Conservation (phyloP, 2,113 vertebrate genomes). For the Alligator sinensis region DNA sequence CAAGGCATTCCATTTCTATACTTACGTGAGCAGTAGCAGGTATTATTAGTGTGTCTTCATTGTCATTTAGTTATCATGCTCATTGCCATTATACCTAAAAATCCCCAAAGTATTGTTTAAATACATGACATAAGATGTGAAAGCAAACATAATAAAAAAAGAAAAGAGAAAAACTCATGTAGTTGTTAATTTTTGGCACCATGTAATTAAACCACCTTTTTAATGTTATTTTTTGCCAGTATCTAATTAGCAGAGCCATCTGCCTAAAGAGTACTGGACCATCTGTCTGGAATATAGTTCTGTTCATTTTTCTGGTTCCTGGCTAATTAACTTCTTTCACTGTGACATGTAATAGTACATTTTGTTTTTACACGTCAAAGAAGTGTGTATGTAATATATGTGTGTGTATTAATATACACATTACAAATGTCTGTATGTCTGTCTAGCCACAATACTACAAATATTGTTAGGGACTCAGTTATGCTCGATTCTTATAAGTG, state of each 20-base stretch:
- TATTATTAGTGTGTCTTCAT: not conserved
- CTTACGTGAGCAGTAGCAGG: conserved; percentile 13
- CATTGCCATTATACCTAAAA: conserved; percentile 9
- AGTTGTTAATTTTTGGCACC: conserved; percentile 74
- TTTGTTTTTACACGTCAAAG: conserved; percentile 56
- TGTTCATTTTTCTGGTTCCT: conserved; percentile 71
- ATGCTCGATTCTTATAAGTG: not conserved
- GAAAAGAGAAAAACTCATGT: conserved; percentile 55
- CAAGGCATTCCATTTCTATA: conserved; percentile 12
- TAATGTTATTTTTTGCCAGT: conserved; percentile 77
- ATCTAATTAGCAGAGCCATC: conserved; percentile 84
- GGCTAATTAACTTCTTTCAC: conserved; percentile 73
- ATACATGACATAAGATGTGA: conserved; percentile 51
- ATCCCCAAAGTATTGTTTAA: conserved; percentile 48
- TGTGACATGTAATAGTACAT: conserved; percentile 40
- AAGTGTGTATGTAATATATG: not conserved
- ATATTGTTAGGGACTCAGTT: not conserved
- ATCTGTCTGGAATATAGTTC: conserved; percentile 79
- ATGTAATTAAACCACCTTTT: conserved; percentile 80
- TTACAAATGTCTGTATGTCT: not conserved
- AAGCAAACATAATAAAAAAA: conserved; percentile 65
- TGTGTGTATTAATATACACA: not conserved
- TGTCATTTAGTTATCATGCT: conserved; percentile 30
- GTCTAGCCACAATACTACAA: not conserved
- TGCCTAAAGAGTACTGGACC: conserved; percentile 76